phyloP scores from a whole-genome alignment of 1,140 invertebrate species.

The Orius insidiosus region DNA sequence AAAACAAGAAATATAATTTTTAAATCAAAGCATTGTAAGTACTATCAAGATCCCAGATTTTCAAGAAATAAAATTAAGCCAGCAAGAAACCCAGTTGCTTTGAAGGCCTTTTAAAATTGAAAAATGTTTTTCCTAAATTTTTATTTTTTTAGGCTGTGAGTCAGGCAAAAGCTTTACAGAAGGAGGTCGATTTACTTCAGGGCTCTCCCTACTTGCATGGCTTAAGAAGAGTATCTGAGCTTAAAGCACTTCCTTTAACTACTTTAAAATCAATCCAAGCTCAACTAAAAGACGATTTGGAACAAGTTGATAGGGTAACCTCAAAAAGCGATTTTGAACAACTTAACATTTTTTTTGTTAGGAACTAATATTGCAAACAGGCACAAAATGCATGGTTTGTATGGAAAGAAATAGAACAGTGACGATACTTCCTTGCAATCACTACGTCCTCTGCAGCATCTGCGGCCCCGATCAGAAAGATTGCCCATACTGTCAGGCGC shows the following conservation, averaged over 20 bases:
- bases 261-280: constrained; percentile 59
- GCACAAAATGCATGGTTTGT: constrained; percentile 77
- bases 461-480: constrained; percentile 64
- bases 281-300: constrained; percentile 54
- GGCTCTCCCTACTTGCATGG: constrained; percentile 41
- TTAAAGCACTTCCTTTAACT: constrained; percentile 50
- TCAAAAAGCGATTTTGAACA: background rate
- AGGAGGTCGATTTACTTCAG: constrained; percentile 45
- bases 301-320: constrained; percentile 62
- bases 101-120: background rate
- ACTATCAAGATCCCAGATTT: background rate
- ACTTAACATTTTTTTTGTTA: constrained; percentile 22
- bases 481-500: constrained; percentile 78
- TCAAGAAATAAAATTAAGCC: too few relatives aligned
- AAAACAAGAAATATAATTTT: background rate
- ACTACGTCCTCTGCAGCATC: constrained; percentile 69
- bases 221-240: constrained; percentile 39
- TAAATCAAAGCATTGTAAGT: background rate
- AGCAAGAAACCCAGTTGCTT: background rate
- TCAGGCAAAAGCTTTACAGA: constrained; percentile 43
- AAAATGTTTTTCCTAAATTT: constrained; percentile 4
- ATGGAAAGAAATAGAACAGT: constrained; percentile 69
- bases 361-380: constrained; percentile 66
- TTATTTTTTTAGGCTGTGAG: constrained; percentile 36
- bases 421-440: constrained; percentile 72